phyloP scores from a whole-genome alignment of 2,113 vertebrate species.

The Carassius gibelio region DNA sequence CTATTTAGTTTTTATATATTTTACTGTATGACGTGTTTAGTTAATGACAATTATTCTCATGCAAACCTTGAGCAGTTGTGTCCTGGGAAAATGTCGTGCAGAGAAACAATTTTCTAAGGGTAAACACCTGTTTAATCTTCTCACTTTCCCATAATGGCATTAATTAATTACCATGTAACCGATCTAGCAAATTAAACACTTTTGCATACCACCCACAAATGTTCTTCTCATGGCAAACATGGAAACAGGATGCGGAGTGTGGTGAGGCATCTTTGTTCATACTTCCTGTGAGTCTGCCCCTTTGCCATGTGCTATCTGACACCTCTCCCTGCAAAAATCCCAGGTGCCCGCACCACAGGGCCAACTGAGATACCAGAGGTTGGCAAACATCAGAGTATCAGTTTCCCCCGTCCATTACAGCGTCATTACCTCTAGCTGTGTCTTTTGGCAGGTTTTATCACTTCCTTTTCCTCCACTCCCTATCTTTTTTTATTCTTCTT shows the following conservation, averaged over 20 bases:
- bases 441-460: slow-evolving; percentile 42
- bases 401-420: slow-evolving; percentile 31
- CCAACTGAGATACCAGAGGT: slow-evolving; percentile 6
- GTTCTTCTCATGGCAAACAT: slow-evolving; percentile 41
- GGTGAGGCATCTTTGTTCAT: slow-evolving; percentile 51
- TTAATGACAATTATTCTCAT: background rate
- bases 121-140: slow-evolving; percentile 13
- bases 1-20: background rate
- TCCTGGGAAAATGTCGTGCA: background rate
- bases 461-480: slow-evolving; percentile 46
- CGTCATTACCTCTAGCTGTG: background rate
- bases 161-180: slow-evolving; percentile 16
- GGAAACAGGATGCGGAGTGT: slow-evolving; percentile 58
- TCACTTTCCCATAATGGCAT: background rate
- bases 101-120: background rate
- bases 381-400: slow-evolving; percentile 50
- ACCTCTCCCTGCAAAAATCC: slow-evolving; percentile 44
- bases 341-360: slow-evolving; percentile 25
- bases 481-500: background rate
- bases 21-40: background rate
- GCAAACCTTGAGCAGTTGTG: no score
- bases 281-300: slow-evolving; percentile 58
- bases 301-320: slow-evolving; percentile 60
- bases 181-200: slow-evolving; percentile 8
- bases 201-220: background rate